A percentile compares a stretch with the other conserved stretches of the same genome.
These are phyloP conservation scores for Mastomys natalensis DNA, from an alignment of 2,113 vertebrate genomes.

Conservation along the genomic window DNA sequence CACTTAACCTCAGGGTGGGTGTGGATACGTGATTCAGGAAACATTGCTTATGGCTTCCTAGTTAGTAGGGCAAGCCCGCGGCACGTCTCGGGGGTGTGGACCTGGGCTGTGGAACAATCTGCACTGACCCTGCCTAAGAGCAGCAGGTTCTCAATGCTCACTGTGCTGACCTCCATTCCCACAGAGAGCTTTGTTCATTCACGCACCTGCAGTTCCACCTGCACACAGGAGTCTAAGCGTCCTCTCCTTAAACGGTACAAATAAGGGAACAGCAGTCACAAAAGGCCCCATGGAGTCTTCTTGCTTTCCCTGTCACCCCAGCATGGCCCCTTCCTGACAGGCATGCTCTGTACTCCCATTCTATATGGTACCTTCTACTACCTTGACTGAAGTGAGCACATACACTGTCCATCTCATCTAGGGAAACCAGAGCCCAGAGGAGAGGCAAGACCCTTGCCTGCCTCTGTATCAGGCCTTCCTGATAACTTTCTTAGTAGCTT, in stretches of 20 bases:
- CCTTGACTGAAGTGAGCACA: too few species aligned
- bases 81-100: too few species aligned
- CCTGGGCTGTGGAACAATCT: not conserved
- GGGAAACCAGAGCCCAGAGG: not conserved
- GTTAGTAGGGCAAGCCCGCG: not conserved
- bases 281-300: not conserved
- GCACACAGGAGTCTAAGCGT: rapidly evolving
- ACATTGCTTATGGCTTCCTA: not conserved
- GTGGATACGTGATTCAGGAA: not conserved
- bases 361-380: rapidly evolving
- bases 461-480: not conserved
- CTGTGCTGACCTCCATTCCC: not conserved
- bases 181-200: not conserved
- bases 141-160: not conserved
- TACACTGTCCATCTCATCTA: not conserved
- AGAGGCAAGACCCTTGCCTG: not conserved
- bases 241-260: not conserved
- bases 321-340: not conserved
- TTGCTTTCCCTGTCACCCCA: not conserved
- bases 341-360: not conserved
- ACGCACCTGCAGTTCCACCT: not conserved
- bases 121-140: not conserved
- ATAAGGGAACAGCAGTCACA: not conserved
- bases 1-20: rapidly evolving
- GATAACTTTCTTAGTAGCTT: not conserved